These are phyloP conservation scores for Drosophila bocqueti DNA, from an alignment of 1,140 invertebrate species.

Conservation along the genomic window DNA sequence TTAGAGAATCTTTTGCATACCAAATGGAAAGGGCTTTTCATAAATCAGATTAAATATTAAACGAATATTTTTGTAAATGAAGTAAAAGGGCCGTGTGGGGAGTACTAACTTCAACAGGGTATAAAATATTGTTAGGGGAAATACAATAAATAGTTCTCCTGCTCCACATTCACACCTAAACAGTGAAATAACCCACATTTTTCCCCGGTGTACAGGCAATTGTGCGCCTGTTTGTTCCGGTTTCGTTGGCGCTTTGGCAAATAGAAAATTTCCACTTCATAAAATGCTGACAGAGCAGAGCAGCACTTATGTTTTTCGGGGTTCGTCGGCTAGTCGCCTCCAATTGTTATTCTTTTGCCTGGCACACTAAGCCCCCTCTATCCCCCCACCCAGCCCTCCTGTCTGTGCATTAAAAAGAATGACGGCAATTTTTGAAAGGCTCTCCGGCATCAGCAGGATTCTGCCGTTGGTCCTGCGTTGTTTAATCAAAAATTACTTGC, in stretches of 20 bases:
- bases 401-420: slow-evolving; percentile 78
- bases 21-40: neutral
- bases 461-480: slow-evolving; percentile 46
- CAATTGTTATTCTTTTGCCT: slow-evolving; percentile 45
- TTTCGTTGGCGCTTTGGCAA: slow-evolving; percentile 74
- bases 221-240: slow-evolving; percentile 70
- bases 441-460: slow-evolving; percentile 4
- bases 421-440: slow-evolving; percentile 75
- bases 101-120: neutral
- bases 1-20: neutral
- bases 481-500: slow-evolving; percentile 78
- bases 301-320: slow-evolving; percentile 70
- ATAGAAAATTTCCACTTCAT: slow-evolving; percentile 82
- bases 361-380: slow-evolving; percentile 3
- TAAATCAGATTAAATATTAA: slow-evolving; percentile 21
- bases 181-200: neutral
- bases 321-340: slow-evolving; percentile 41
- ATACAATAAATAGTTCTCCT: neutral
- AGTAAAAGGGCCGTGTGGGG: neutral
- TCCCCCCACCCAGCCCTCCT: neutral
- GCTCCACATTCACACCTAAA: neutral
- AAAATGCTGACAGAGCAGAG: slow-evolving; percentile 72
- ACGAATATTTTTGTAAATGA: neutral
- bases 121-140: neutral
- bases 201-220: slow-evolving; percentile 3